Base-by-base conservation (phyloP, 2,888 invertebrate genomes). In the Ormyrus labotus region DNA sequence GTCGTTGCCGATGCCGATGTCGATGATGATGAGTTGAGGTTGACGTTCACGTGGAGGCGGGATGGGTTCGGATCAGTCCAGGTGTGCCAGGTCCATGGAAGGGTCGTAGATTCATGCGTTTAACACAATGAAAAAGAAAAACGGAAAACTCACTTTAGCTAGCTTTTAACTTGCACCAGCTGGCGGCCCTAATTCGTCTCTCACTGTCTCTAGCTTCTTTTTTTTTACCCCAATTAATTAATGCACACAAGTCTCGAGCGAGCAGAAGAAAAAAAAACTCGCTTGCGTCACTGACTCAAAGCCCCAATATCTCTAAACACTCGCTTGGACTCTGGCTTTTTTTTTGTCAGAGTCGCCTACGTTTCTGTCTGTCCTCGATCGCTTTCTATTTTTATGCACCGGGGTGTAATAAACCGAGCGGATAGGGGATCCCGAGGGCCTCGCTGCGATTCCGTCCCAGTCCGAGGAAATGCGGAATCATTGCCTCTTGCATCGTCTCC, bases 111-210 rank as follows among this genome's bases (percentile, higher is more conserved):
- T 76, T 78, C 80, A 81, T 81, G 82, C 78, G 82, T 81, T 34
- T 34, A 81, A 64, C 80, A 82, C 76, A 81, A 75, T 82, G 83
- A 76, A 78, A 82, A 83, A 84, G 71, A 82, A 83, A 84, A 84
- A 82, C 71, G 82, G 73, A 84, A 85, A 85, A 86, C 85, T 84
- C 85, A 86, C 86, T 85, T 86, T 86, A 86, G 85, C 85, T 65
- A 82, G 75, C 82, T 71, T 72, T 34, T 34, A 34, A 11, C n/a
- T 68, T 68, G n/a, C 9, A 76, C 45, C 71, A 68, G 70, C 64
- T 74, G 64, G 60, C 19, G 45, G 19, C n/a, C 51, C 11, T 68
- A 67, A 65, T 19, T 69, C 13, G 53, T 10, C 57, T 57, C 55
- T 9, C 11, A 78, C 9, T 75, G 60, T 58, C 70, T 58, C 64